A percentile compares a stretch with the other conserved stretches of the same genome.
Conservation (phyloP, 1,140 invertebrate genomes). For the Gryon sp. region DNA sequence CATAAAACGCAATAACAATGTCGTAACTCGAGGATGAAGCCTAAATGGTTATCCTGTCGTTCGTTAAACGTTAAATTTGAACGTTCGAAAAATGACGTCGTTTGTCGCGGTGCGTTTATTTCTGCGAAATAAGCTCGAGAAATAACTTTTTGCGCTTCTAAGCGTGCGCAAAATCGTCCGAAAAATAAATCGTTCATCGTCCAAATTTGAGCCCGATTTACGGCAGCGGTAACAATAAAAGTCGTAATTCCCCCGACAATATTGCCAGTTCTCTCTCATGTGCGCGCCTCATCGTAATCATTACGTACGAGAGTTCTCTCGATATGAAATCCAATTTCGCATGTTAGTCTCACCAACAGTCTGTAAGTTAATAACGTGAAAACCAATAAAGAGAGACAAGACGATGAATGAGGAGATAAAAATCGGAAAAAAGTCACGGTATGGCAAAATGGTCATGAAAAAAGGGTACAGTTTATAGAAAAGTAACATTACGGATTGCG, state of each 20-base stretch:
- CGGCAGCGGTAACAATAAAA: conserved; percentile 54
- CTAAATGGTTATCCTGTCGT: conserved; percentile 13
- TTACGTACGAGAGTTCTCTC: conserved; percentile 30
- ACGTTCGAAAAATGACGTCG: conserved; percentile 31
- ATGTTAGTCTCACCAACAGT: conserved; percentile 4
- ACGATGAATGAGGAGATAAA: background rate
- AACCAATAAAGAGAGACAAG: conserved; percentile 13
- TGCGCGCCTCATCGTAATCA: conserved; percentile 27
- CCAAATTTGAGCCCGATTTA: conserved; percentile 53
- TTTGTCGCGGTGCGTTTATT: conserved; percentile 33
- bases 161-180: conserved; percentile 8
- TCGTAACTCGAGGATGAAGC: conserved; percentile 8
- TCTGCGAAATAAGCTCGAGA: conserved; percentile 27
- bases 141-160: conserved; percentile 12
- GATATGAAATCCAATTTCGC: conserved; percentile 51
- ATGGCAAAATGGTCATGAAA: too few relatives aligned
- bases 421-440: background rate
- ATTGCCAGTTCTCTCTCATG: conserved; percentile 17
- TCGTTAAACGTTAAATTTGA: conserved; percentile 37
- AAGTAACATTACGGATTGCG: too few relatives aligned
- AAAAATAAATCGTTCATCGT: conserved; percentile 28
- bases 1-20: conserved; percentile 30
- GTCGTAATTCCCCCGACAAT: conserved; percentile 51
- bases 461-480: too few relatives aligned
- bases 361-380: conserved; percentile 25